Conservation (phyloP, 2,797 vertebrate genomes). For the Spatula versicolor region DNA sequence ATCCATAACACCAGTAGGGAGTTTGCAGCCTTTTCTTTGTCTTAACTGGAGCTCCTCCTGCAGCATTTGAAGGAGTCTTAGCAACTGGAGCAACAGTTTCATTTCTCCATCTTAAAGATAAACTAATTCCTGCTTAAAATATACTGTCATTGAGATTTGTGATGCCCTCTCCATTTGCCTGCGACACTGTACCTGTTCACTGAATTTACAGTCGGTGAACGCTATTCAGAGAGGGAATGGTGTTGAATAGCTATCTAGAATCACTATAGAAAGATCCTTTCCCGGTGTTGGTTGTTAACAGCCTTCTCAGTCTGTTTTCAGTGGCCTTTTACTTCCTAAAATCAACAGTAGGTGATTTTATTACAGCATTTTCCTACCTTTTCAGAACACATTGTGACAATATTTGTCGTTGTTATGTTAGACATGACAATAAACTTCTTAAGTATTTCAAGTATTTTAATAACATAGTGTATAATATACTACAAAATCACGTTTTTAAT, state of each 20-base stretch:
- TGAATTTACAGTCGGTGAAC: neutral
- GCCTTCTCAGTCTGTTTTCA: neutral
- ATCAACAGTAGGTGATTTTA: neutral
- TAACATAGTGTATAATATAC: neutral
- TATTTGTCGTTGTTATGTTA: neutral
- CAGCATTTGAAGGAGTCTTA: neutral
- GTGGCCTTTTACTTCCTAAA: neutral
- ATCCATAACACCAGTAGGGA: accelerated
- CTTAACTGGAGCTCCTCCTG: neutral
- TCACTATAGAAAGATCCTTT: neutral
- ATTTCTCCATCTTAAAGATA: neutral
- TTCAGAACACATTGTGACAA: neutral
- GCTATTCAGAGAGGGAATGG: neutral
- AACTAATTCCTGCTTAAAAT: neutral
- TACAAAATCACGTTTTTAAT: neutral
- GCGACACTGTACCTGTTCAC: neutral
- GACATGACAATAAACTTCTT: neutral
- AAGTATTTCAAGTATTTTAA: neutral
- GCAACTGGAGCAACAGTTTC: neutral
- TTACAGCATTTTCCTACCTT: neutral
- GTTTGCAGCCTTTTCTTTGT: neutral
- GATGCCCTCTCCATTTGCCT: neutral
- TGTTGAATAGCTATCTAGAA: neutral
- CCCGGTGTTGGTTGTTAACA: neutral
- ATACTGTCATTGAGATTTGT: neutral